phyloP scores from a whole-genome alignment of 2,888 invertebrate species.

The Gymnocheta viridis region DNA sequence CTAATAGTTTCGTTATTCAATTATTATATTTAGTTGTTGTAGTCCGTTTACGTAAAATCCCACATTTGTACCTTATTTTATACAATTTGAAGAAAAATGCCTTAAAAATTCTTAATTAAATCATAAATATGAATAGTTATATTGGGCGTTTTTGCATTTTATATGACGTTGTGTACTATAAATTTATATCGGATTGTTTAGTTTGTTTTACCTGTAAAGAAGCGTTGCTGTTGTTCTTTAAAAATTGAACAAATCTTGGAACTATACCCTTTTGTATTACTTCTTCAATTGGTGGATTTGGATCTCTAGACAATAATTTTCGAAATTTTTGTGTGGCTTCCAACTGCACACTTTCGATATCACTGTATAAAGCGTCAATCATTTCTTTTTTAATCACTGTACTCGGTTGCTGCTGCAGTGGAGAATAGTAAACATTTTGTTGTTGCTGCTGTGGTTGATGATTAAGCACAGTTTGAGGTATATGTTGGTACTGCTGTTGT shows the following conservation, averaged over 20 bases:
- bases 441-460: slow-evolving; percentile 67
- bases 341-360: slow-evolving; percentile 90
- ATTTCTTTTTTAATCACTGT: slow-evolving; percentile 85
- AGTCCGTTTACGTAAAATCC: too few relatives aligned
- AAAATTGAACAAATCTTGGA: slow-evolving; percentile 95
- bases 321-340: slow-evolving; percentile 95
- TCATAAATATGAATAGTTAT: too few relatives aligned
- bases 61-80: too few relatives aligned
- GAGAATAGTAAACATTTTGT: slow-evolving; percentile 39
- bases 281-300: slow-evolving; percentile 98
- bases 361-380: slow-evolving; percentile 91
- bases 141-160: too few relatives aligned
- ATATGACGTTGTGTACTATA: too few relatives aligned
- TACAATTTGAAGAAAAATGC: too few relatives aligned
- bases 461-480: slow-evolving; percentile 64
- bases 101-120: too few relatives aligned
- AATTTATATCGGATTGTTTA: too few relatives aligned
- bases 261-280: slow-evolving; percentile 97
- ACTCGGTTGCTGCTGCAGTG: slow-evolving; percentile 70
- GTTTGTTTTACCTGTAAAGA: slow-evolving; percentile 90
- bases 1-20: too few relatives aligned
- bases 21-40: too few relatives aligned
- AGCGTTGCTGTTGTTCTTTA: slow-evolving; percentile 90
- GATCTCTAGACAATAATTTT: slow-evolving; percentile 95
- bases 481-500: slow-evolving; percentile 57